Percentiles rank a stretch among this genome's conserved stretches.
These are phyloP conservation scores for Otis tarda DNA, from an alignment of 2,113 vertebrate genomes.

Conservation along the genomic window DNA sequence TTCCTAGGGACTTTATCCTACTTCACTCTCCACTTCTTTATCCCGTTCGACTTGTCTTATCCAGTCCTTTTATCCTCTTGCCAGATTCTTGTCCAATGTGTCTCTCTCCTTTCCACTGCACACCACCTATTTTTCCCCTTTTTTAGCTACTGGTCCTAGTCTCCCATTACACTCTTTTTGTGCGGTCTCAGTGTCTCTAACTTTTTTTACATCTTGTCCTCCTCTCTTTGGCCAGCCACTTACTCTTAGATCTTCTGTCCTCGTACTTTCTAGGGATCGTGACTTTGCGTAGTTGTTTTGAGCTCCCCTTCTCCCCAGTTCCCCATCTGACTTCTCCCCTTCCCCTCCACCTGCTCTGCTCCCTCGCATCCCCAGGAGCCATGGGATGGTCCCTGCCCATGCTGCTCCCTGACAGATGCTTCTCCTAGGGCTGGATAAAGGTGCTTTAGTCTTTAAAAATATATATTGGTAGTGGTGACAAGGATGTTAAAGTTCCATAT, in stretches of 20 bases:
- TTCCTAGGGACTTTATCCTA: neutral
- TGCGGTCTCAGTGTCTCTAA: neutral
- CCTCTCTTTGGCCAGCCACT: neutral
- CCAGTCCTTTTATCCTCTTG: neutral
- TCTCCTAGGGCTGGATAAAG: neutral
- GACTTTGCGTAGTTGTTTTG: neutral
- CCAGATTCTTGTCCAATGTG: neutral
- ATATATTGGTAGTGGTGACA: neutral
- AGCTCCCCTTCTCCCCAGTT: neutral
- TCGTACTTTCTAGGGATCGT: neutral
- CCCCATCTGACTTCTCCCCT: neutral
- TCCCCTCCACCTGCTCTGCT: neutral
- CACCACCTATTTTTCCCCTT: neutral
- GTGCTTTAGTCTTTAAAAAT: neutral
- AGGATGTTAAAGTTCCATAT: neutral
- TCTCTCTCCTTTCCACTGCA: neutral
- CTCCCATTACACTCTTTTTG: neutral
- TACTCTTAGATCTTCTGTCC: neutral
- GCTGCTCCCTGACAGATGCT: neutral
- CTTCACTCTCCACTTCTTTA: neutral
- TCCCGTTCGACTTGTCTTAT: neutral
- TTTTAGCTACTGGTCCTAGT: neutral
- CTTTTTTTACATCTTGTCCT: fast-evolving
- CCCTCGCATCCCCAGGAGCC: fast-evolving
- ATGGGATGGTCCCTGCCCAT: neutral